Evolutionary conservation across 2,113 vertebrate genomes (phyloP).

Genomic region (Chloroceryle aenea): DNA sequence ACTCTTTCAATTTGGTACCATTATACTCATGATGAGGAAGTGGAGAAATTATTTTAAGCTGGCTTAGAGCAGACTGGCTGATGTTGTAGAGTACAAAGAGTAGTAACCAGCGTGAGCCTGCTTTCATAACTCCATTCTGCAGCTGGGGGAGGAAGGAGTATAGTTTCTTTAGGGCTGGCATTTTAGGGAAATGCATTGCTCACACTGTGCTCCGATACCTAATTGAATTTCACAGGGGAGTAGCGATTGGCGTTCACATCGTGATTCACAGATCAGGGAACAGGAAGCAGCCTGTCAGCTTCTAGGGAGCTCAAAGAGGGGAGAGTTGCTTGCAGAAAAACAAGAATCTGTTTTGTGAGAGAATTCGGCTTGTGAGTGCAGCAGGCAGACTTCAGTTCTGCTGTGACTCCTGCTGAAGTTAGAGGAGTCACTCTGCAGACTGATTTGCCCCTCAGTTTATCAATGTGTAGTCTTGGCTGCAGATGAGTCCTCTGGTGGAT

Average conservation of each 20-base stretch:
- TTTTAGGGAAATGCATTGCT: background rate
- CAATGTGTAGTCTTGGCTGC: background rate
- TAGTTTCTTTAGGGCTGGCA: conserved; percentile 13
- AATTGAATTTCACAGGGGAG: conserved; percentile 51
- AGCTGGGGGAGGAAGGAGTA: background rate
- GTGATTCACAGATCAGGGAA: conserved; percentile 44
- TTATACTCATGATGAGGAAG: conserved; percentile 6
- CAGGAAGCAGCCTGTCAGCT: conserved; percentile 50
- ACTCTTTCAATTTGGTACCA: background rate
- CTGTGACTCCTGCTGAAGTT: background rate
- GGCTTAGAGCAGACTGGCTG: background rate
- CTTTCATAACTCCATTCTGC: conserved; percentile 40
- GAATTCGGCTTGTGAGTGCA: background rate
- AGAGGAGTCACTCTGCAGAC: background rate
- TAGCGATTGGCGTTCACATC: background rate
- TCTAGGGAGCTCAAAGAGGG: background rate
- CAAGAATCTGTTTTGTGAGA: conserved; percentile 14
- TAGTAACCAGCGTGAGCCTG: conserved; percentile 33
- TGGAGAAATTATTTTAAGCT: background rate
- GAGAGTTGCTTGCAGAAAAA: conserved; percentile 26
- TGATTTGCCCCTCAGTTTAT: background rate
- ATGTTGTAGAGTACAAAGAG: background rate
- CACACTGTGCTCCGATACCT: background rate
- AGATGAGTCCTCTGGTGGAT: background rate
- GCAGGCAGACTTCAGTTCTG: background rate